Base-by-base conservation (phyloP, 2,113 vertebrate species). In the Sylvilagus bachmani region DNA sequence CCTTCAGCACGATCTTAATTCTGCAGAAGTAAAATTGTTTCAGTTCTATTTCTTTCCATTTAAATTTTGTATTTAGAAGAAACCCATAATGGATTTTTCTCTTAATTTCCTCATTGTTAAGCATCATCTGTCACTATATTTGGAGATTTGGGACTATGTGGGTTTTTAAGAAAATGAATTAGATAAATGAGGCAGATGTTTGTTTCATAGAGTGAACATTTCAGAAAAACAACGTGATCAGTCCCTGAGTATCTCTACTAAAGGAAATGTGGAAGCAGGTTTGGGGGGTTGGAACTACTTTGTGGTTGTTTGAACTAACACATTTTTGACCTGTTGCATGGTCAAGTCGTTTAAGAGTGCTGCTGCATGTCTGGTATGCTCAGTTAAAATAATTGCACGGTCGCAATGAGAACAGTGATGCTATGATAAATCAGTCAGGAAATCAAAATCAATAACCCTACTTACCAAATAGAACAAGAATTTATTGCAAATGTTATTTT, bases 141-240 rank as follows among this genome's bases (percentile, higher is more conserved):
- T 79, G 16, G 73, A 92, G 27, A 70, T 74, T 88, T 75, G 4
- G 12, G 51, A 16, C 51, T 80, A 17, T 6, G 2, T 67, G 33
- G 31, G 14, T 95, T 33, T 53, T 79, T 81, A 25, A 85, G 79
- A 90, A 75, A 92, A 25, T 87, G n/a, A 93, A 55, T 24, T 77
- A 36, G 38, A 44, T 84, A 75, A 71, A 79, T 67, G 51, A 95
- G 84, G 33, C 69, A 51, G 16, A 13, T 62, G 6, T 96, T n/a
- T 86, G 74, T 89, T 91, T 70, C 51, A 24, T 58, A 36, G 9
- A 49, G 11, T 62, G 3, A 77, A 96, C 86, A 64, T 5, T 49
- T 14, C 12, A 53, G 66, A 33, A 62, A n/a, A 10, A 0, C 17
- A 58, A 4, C 4, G 17, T 64, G 14, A 62, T 61, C 67, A 64